Conservation (phyloP, 2,888 invertebrate species). For the Lacanobia oleracea region DNA sequence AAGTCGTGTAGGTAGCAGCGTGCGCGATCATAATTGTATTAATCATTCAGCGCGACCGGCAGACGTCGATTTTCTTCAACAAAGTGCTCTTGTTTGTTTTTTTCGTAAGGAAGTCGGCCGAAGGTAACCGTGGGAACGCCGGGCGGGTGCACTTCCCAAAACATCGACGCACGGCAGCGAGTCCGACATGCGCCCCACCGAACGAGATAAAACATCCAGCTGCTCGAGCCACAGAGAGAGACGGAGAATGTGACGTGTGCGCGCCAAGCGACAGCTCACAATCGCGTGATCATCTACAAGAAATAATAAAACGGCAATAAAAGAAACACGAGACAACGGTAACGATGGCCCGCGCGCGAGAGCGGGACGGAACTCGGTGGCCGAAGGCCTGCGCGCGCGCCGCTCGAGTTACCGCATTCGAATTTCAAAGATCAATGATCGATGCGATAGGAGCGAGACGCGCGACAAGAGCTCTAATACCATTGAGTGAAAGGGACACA, state of each 20-base stretch:
- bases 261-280: slow-evolving; percentile 90
- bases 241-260: slow-evolving; percentile 87
- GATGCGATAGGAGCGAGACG: slow-evolving; percentile 87
- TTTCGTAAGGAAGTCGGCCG: slow-evolving; percentile 90
- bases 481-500: slow-evolving; percentile 71
- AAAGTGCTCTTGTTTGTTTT: slow-evolving; percentile 91
- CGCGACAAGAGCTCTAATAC: slow-evolving; percentile 77
- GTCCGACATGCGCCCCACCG: slow-evolving; percentile 85
- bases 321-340: slow-evolving; percentile 89
- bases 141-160: slow-evolving; percentile 91
- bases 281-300: slow-evolving; percentile 91
- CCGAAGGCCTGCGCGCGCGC: slow-evolving; percentile 87
- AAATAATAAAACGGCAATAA: slow-evolving; percentile 91
- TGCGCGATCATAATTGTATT: slow-evolving; percentile 90
- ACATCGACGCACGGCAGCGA: slow-evolving; percentile 90
- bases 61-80: slow-evolving; percentile 91
- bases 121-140: slow-evolving; percentile 91
- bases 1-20: slow-evolving; percentile 86
- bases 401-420: slow-evolving; percentile 88
- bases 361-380: slow-evolving; percentile 82
- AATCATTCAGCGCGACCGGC: slow-evolving; percentile 90
- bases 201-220: slow-evolving; percentile 75
- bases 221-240: slow-evolving; percentile 67
- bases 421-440: slow-evolving; percentile 90
- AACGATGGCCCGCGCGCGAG: slow-evolving; percentile 81